phyloP scores from a whole-genome alignment of 1,140 invertebrate species.

The Thalassaphorura encarpata region DNA sequence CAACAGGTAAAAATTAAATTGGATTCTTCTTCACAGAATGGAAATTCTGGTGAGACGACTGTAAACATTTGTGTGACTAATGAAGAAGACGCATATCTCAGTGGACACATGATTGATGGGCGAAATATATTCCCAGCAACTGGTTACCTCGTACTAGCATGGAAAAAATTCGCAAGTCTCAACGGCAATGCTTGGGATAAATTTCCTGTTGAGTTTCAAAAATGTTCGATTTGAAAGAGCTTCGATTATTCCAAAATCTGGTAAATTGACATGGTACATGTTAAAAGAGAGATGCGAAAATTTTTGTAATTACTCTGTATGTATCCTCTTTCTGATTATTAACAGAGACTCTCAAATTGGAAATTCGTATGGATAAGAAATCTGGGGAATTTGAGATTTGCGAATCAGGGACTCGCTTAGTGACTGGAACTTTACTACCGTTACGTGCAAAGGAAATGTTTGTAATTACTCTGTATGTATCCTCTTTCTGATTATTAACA shows the following conservation, averaged over 20 bases:
- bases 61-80: constrained; percentile 68
- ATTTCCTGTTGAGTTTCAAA: constrained; percentile 72
- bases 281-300: constrained; percentile 35
- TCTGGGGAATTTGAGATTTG: constrained; percentile 86
- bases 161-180: constrained; percentile 85
- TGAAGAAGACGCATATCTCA: constrained; percentile 62
- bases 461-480: constrained; percentile 76
- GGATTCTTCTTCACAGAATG: constrained; percentile 48
- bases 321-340: constrained; percentile 85
- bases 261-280: neutral
- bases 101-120: constrained; percentile 91
- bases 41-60: constrained; percentile 54
- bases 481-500: constrained; percentile 82
- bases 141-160: constrained; percentile 82
- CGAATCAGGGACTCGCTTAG: constrained; percentile 70
- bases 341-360: constrained; percentile 70
- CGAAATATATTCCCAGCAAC: constrained; percentile 90
- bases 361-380: constrained; percentile 76
- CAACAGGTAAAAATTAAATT: constrained; percentile 44
- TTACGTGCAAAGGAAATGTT: too few species aligned
- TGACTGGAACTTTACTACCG: constrained; percentile 65
- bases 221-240: constrained; percentile 46
- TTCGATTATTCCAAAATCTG: constrained; percentile 1
- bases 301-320: constrained; percentile 76
- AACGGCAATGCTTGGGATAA: constrained; percentile 63